Conservation (phyloP, 1,140 invertebrate species). For the Pseudobourletiella spinata region DNA sequence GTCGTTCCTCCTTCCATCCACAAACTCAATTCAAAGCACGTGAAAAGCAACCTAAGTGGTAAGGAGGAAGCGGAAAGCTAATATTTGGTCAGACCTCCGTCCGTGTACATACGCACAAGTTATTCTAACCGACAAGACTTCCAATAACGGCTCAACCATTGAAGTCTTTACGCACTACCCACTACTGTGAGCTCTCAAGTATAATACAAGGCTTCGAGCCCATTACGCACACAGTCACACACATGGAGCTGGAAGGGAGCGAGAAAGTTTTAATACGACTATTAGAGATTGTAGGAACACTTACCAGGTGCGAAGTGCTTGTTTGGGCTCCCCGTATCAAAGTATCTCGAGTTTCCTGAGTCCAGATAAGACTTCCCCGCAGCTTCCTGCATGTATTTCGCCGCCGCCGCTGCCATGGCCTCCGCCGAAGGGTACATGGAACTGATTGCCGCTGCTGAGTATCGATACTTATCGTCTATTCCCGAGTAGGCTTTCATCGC, state of each 20-base stretch:
- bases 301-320: slow-evolving; percentile 36
- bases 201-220: no score
- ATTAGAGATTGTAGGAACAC: no score
- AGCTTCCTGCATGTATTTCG: slow-evolving; percentile 36
- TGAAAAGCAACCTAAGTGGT: slow-evolving; percentile 1
- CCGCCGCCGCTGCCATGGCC: slow-evolving; percentile 31
- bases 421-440: slow-evolving; percentile 33
- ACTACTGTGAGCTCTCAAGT: no score
- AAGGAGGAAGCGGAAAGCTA: slow-evolving; percentile 20
- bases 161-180: no score
- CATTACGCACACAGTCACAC: no score
- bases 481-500: slow-evolving; percentile 36
- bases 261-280: not conserved
- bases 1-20: no score
- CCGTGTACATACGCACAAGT: no score
- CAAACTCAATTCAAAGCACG: no score
- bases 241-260: not conserved
- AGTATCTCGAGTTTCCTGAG: slow-evolving; percentile 32
- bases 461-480: slow-evolving; percentile 35
- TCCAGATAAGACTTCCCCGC: slow-evolving; percentile 34
- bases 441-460: slow-evolving; percentile 30
- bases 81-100: slow-evolving; percentile 26
- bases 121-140: no score
- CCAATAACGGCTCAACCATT: no score
- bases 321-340: slow-evolving; percentile 33